These are phyloP conservation scores for Cyrtorhinus lividipennis DNA, from an alignment of 1,140 invertebrate species.

Conservation along the genomic window DNA sequence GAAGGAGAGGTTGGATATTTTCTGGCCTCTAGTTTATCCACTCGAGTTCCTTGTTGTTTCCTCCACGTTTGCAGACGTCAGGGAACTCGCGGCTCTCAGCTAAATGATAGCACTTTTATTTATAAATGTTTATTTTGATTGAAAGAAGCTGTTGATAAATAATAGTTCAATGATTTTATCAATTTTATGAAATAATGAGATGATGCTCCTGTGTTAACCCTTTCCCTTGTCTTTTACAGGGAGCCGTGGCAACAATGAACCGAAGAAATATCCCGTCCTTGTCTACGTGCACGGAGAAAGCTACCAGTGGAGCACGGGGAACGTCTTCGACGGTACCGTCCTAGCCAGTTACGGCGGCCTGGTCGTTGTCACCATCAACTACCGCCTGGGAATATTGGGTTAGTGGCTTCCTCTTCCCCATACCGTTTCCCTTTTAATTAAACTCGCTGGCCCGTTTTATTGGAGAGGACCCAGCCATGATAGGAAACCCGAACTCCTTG, in stretches of 20 bases:
- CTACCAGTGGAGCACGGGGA: conserved; percentile 91
- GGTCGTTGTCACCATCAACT: conserved; percentile 94
- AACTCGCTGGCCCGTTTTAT: background rate
- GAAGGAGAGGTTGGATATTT: no score
- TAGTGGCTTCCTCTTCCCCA: conserved; percentile 32
- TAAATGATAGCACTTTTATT: no score
- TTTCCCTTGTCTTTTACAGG: no score
- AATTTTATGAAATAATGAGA: no score
- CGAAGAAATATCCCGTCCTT: conserved; percentile 57
- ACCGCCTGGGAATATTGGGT: conserved; percentile 90
- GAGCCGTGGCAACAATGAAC: conserved; percentile 3
- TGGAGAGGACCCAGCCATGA: background rate
- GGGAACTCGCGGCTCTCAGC: no score
- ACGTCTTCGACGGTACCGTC: conserved; percentile 87
- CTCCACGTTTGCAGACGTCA: no score
- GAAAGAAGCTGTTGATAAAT: no score
- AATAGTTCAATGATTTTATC: no score
- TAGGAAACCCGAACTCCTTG: background rate
- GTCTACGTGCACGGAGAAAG: conserved; percentile 93
- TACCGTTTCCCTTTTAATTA: background rate
- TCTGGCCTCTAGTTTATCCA: no score
- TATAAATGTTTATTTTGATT: no score
- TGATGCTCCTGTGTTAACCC: no score
- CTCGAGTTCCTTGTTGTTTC: no score
- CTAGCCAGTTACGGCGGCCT: conserved; percentile 81